phyloP scores from a whole-genome alignment of 1,140 invertebrate species.

The Drosophila kohkoa region DNA sequence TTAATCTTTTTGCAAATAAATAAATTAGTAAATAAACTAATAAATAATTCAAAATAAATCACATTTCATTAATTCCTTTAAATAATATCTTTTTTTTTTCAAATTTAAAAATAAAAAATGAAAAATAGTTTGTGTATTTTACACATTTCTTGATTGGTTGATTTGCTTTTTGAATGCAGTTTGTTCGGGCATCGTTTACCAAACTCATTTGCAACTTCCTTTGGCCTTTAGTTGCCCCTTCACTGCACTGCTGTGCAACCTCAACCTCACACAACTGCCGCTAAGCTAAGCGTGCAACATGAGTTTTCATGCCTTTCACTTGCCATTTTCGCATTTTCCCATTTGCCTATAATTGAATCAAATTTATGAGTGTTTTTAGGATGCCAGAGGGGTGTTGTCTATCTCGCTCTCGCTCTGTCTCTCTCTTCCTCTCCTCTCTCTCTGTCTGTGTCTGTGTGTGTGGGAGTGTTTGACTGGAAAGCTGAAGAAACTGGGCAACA shows the following conservation, averaged over 20 bases:
- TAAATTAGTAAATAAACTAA: too few relatives aligned
- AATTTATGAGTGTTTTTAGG: conserved; percentile 49
- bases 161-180: neutral
- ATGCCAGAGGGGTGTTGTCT: neutral
- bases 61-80: too few relatives aligned
- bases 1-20: too few relatives aligned
- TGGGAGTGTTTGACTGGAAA: conserved; percentile 6
- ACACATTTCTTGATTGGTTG: neutral
- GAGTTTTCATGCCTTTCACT: conserved; percentile 40
- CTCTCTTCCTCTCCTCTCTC: neutral
- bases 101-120: too few relatives aligned
- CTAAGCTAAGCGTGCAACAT: neutral
- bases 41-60: too few relatives aligned
- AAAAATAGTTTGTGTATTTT: too few relatives aligned
- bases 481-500: conserved; percentile 33
- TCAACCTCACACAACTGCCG: too few relatives aligned
- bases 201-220: conserved; percentile 15
- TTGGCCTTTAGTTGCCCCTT: conserved; percentile 1
- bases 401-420: neutral
- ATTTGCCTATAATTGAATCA: conserved; percentile 42
- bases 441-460: neutral
- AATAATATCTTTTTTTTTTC: too few relatives aligned
- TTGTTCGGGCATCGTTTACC: neutral
- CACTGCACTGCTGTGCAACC: too few relatives aligned
- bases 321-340: neutral